Evolutionary conservation across 2,888 invertebrate genomes (phyloP), one percentile per base, ranked within the genome.

Genomic region (Polyommatus icarus): DNA sequence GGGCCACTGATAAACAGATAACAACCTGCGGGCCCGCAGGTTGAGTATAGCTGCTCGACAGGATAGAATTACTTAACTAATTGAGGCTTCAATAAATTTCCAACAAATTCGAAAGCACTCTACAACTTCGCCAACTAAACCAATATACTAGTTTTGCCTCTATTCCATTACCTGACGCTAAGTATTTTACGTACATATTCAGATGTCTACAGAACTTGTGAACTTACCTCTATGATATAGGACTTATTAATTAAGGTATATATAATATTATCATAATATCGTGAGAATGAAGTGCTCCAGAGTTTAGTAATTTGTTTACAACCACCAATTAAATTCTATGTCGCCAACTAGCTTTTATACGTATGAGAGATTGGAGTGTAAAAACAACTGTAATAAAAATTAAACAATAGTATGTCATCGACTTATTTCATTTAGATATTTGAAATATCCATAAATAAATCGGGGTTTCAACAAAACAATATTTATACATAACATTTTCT

Each of bases 91-190:
- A 32, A 67, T 67, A 32, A 67, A 67, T 67, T 29, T 67, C 67
- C 6, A 29, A 67, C 67, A 67, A 67, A 67, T 67, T 67, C 29
- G 12, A 67, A 67, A 67, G 67, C 67, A 29, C 67, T 67, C 67
- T 67, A 15, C 12, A 32, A 67, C 29, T 67, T 67, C 6, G 18
- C 67, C 29, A 67, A 67, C 67, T 67, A 32, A 67, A 67, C 67
- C 67, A 67, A 67, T 67, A 67, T 32, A 32, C 29, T 29, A 67
- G 67, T 67, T 67, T 18, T 67, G 67, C 67, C 18, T 29, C 29
- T 67, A 67, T 67, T 67, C 67, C 67, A 67, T 29, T 67, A 67
- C 67, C 18, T 67, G 67, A 18, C 15, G 29, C 67, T 67, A 67
- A 32, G 67, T 67, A 67, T 20, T 67, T 67, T 18, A 32, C 29